These are phyloP conservation scores for Zaprionus gabonicus DNA, from an alignment of 1,140 invertebrate species.

Conservation along the genomic window DNA sequence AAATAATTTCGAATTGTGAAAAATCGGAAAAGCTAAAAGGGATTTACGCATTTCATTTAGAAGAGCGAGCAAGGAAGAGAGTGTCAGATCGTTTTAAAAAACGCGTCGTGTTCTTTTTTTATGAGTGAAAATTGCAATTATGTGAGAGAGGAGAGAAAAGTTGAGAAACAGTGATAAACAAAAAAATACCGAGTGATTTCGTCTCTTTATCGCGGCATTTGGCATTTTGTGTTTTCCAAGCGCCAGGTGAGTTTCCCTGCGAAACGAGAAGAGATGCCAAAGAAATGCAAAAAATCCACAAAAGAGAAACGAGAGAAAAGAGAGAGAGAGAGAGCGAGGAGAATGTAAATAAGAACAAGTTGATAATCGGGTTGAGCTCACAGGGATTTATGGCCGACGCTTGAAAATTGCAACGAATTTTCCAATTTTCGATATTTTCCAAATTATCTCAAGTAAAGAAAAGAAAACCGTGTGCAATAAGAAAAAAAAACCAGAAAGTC, in stretches of 20 bases:
- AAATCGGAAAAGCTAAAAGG: slow-evolving; percentile 85
- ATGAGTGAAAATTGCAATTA: slow-evolving; percentile 28
- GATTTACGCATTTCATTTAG: slow-evolving; percentile 76
- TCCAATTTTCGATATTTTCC: slow-evolving; percentile 32
- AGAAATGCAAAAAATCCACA: slow-evolving; percentile 81
- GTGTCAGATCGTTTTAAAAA: slow-evolving; percentile 7
- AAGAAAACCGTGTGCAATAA: slow-evolving; percentile 27
- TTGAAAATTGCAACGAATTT: slow-evolving; percentile 58
- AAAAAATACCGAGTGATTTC: slow-evolving; percentile 28
- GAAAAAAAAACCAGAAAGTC: slow-evolving; percentile 10
- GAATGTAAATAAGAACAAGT: slow-evolving; percentile 53
- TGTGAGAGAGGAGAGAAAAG: slow-evolving; percentile 17
- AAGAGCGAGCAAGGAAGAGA: slow-evolving; percentile 23
- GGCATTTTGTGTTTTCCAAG: slow-evolving; percentile 60
- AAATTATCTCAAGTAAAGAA: slow-evolving; percentile 15
- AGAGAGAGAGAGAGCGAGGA: slow-evolving; percentile 35
- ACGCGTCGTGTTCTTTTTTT: slow-evolving; percentile 53
- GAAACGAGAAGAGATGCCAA: slow-evolving; percentile 70
- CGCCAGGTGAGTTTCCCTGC: slow-evolving; percentile 83
- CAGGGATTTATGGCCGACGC: slow-evolving; percentile 85
- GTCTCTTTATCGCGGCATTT: slow-evolving; percentile 44
- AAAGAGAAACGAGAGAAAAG: slow-evolving; percentile 17
- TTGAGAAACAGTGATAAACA: slow-evolving; percentile 12
- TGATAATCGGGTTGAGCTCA: slow-evolving; percentile 84
- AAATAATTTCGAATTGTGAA: slow-evolving; percentile 66